A percentile compares a stretch with the other conserved stretches of the same genome.
Evolutionary conservation across 2,113 vertebrate species (phyloP).

Genomic region (Synchiropus splendidus): DNA sequence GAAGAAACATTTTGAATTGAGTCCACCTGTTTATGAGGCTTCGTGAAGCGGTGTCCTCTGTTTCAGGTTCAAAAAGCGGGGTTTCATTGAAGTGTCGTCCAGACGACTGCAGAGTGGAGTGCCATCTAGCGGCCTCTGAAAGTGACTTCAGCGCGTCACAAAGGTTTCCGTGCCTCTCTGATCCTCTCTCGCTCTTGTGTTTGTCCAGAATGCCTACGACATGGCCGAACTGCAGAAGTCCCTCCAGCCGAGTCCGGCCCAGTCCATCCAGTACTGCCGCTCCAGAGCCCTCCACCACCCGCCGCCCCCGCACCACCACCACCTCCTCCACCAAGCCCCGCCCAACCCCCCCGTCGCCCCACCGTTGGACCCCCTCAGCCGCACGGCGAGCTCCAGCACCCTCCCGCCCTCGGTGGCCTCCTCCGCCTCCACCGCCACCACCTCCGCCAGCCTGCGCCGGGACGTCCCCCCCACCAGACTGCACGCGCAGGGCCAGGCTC

Average conservation of each 20-base stretch:
- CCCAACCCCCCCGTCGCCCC: conserved; percentile 39
- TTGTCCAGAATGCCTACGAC: conserved; percentile 72
- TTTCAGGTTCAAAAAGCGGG: no score
- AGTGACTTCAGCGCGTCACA: no score
- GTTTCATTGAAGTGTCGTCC: no score
- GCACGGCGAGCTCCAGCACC: conserved; percentile 33
- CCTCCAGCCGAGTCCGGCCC: conserved; percentile 72
- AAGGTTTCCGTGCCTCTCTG: no score
- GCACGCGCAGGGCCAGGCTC: conserved; percentile 58
- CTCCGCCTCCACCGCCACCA: conserved; percentile 26
- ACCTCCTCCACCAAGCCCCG: conserved; percentile 44
- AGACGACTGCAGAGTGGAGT: no score
- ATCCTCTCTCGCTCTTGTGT: not conserved
- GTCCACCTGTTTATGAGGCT: no score
- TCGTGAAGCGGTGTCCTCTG: no score
- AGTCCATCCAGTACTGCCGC: conserved; percentile 63
- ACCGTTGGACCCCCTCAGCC: conserved; percentile 36
- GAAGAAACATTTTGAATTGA: no score
- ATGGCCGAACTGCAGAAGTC: conserved; percentile 85
- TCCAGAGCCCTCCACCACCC: conserved; percentile 54
- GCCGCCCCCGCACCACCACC: conserved; percentile 45
- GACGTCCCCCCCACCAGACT: conserved; percentile 60
- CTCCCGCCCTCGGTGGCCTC: conserved; percentile 47
- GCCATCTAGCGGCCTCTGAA: no score
- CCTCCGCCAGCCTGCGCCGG: conserved; percentile 48